Percentiles rank a stretch among this genome's conserved stretches.
phyloP scores from a whole-genome alignment of 2,888 invertebrate genomes.

The Heliconius aoede region DNA sequence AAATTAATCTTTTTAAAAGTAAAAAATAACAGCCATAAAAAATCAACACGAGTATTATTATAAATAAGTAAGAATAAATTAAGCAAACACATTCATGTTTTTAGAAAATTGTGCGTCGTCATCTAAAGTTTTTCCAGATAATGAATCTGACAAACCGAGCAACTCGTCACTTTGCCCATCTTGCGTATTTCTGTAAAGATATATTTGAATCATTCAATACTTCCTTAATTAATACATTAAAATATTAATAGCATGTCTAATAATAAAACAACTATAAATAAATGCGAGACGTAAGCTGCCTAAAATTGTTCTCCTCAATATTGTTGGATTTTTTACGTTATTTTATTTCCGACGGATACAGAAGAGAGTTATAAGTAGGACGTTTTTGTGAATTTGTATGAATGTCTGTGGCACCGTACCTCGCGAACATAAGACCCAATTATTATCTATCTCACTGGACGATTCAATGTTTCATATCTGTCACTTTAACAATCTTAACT shows the following conservation, averaged over 20 bases:
- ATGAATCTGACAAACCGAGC: slow-evolving; percentile 61
- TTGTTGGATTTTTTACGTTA: neutral
- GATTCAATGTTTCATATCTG: no score
- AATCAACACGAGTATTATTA: slow-evolving; percentile 12
- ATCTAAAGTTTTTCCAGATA: slow-evolving; percentile 63
- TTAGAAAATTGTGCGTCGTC: slow-evolving; percentile 61
- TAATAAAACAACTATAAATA: no score
- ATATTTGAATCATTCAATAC: neutral
- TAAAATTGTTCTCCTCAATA: neutral
- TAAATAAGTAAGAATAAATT: slow-evolving; percentile 38
- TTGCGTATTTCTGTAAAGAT: slow-evolving; percentile 62
- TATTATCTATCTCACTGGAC: neutral
- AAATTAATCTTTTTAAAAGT: neutral
- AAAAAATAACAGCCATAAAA: neutral
- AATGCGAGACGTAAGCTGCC: no score
- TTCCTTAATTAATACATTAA: no score
- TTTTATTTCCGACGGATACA: neutral
- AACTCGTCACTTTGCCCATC: slow-evolving; percentile 61
- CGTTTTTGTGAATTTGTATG: neutral
- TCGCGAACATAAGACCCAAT: neutral
- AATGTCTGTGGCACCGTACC: neutral
- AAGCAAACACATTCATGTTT: slow-evolving; percentile 64
- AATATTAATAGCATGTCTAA: no score
- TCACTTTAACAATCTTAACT: no score
- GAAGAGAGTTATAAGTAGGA: no score